These are phyloP conservation scores for Eulemur coronatus DNA, from an alignment of 2,797 vertebrate species.

Conservation along the genomic window DNA sequence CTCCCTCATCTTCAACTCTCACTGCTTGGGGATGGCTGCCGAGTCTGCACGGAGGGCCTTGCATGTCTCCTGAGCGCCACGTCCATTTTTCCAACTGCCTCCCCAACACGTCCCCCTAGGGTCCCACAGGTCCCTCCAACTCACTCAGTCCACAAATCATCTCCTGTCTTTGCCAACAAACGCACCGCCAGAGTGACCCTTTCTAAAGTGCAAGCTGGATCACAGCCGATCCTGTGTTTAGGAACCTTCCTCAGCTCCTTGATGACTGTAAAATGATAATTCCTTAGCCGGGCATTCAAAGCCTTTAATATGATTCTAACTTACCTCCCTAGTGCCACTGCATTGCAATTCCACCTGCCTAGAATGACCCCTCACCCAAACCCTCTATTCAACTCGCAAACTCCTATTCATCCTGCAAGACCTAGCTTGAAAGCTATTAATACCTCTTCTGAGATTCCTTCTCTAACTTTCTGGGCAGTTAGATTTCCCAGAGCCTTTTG, in stretches of 20 bases:
- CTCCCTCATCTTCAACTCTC: not conserved
- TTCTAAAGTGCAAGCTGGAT: not conserved
- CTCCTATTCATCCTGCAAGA: not conserved
- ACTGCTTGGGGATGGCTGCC: not conserved
- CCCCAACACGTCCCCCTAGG: not conserved
- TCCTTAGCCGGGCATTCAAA: not conserved
- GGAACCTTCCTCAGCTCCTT: not conserved
- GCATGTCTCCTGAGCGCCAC: not conserved
- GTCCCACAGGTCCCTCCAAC: not conserved
- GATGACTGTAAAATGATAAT: not conserved
- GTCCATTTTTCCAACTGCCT: not conserved
- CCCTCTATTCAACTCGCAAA: not conserved
- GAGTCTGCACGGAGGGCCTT: not conserved
- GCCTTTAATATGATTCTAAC: not conserved
- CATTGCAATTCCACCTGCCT: not conserved
- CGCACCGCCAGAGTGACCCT: not conserved
- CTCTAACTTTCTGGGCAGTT: not conserved
- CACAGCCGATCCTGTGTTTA: not conserved
- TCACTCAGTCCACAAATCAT: not conserved
- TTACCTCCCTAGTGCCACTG: not conserved
- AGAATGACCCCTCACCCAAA: not conserved
- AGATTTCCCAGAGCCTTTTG: not conserved
- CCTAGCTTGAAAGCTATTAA: not conserved
- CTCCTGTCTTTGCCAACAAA: not conserved
- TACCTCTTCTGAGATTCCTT: not conserved